phyloP scores from a whole-genome alignment of 2,797 vertebrate genomes.

The Acanthornis magna region DNA sequence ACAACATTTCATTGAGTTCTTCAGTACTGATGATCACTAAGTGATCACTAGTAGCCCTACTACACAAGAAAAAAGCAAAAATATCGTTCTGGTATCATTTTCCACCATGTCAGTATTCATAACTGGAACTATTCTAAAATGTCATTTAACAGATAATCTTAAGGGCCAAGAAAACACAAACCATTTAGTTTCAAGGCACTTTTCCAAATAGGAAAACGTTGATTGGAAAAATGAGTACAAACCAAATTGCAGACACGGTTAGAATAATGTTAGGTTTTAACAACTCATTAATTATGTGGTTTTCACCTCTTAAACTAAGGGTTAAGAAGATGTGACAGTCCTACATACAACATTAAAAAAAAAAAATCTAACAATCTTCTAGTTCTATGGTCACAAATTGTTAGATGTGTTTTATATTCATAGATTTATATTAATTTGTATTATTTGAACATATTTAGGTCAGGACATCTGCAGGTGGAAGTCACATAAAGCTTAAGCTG shows the following conservation, averaged over 20 bases:
- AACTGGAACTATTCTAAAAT: background rate
- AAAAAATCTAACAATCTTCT: background rate
- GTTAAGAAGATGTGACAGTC: background rate
- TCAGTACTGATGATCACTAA: background rate
- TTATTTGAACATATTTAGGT: background rate
- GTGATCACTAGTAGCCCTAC: background rate
- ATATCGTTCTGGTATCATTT: background rate
- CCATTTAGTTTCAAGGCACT: background rate
- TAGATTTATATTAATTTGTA: background rate
- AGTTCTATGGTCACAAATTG: background rate
- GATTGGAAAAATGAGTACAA: background rate
- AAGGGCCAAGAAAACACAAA: background rate
- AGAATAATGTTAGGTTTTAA: background rate
- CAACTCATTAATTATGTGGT: background rate
- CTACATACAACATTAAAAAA: background rate
- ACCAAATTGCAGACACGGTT: background rate
- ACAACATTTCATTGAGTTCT: constrained; percentile 33
- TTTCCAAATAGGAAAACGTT: background rate
- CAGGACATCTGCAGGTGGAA: background rate
- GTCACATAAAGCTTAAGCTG: background rate
- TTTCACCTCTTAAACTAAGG: background rate
- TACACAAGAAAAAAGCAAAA: background rate
- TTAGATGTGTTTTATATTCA: background rate
- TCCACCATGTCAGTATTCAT: background rate
- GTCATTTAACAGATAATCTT: background rate